phyloP scores from a whole-genome alignment of 2,113 vertebrate genomes.

The Clarias magur region DNA sequence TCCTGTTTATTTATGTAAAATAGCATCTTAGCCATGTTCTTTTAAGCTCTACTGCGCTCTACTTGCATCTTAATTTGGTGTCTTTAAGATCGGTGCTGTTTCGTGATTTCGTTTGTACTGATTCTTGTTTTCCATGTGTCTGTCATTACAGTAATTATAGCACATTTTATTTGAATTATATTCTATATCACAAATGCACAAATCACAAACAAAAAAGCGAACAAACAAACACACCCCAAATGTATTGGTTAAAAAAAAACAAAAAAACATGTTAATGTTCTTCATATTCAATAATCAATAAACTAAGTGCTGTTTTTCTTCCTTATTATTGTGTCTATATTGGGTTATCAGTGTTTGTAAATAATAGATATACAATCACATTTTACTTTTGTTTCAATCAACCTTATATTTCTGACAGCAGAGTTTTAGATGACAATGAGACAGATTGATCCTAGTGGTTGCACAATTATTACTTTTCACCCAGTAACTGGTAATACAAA shows the following conservation, averaged over 20 bases:
- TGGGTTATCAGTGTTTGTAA: not conserved
- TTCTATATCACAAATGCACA: not conserved
- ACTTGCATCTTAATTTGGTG: not conserved
- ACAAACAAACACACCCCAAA: not conserved
- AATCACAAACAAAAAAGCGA: not conserved
- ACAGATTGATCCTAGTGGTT: not conserved
- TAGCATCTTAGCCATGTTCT: not conserved
- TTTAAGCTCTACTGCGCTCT: not conserved
- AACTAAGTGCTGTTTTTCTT: not conserved
- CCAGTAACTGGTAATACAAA: not conserved
- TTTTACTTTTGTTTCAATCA: not conserved
- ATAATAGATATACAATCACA: not conserved
- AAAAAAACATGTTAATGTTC: not conserved
- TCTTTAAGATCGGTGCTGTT: not conserved
- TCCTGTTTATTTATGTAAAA: not conserved
- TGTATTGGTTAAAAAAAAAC: not conserved
- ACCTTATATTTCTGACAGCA: not conserved
- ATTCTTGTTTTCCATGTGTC: not conserved
- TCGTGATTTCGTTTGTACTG: not conserved
- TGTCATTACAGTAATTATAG: not conserved
- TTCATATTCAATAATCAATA: not conserved
- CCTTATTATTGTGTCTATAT: not conserved
- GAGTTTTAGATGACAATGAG: not conserved
- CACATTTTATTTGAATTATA: not conserved
- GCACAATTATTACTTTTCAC: not conserved